Conservation (phyloP, 2,888 invertebrate genomes). For the Microdon myrmicae region DNA sequence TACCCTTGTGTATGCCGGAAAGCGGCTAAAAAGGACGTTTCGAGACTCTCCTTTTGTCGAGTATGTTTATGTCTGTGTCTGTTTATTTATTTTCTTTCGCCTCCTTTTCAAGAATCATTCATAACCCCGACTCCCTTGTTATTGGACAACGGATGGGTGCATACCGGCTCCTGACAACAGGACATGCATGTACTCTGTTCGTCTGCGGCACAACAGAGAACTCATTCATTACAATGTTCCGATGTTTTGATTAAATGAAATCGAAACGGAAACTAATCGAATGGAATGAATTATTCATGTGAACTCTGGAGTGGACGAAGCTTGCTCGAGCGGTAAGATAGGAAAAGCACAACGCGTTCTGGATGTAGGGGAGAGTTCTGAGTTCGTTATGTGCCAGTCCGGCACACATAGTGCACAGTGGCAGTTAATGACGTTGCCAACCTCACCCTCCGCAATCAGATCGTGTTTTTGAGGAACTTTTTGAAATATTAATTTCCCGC, state of each 20-base stretch:
- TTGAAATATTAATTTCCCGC: conserved; percentile 47
- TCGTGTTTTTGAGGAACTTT: conserved; percentile 15
- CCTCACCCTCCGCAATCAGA: background rate
- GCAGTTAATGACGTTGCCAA: background rate
- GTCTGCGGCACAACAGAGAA: conserved; percentile 14
- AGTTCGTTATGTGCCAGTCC: background rate
- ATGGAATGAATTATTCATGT: conserved; percentile 52
- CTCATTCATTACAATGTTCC: conserved; percentile 51
- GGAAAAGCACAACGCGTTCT: conserved; percentile 30
- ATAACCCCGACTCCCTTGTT: conserved; percentile 15
- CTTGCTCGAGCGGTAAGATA: conserved; percentile 36
- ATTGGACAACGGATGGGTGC: conserved; percentile 7
- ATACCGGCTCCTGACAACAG: conserved; percentile 4
- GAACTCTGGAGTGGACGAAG: conserved; percentile 43
- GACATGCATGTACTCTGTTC: conserved; percentile 12
- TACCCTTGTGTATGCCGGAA: conserved; percentile 22
- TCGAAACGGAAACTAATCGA: conserved; percentile 52
- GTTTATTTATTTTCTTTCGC: conserved; percentile 42
- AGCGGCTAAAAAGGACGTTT: conserved; percentile 34
- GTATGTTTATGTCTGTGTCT: background rate
- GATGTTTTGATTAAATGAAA: conserved; percentile 53
- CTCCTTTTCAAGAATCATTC: conserved; percentile 39
- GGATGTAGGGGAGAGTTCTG: background rate
- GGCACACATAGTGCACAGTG: conserved; percentile 14
- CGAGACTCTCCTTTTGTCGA: conserved; percentile 17